phyloP scores from a whole-genome alignment of 2,113 vertebrate genomes.

The Rana temporaria region DNA sequence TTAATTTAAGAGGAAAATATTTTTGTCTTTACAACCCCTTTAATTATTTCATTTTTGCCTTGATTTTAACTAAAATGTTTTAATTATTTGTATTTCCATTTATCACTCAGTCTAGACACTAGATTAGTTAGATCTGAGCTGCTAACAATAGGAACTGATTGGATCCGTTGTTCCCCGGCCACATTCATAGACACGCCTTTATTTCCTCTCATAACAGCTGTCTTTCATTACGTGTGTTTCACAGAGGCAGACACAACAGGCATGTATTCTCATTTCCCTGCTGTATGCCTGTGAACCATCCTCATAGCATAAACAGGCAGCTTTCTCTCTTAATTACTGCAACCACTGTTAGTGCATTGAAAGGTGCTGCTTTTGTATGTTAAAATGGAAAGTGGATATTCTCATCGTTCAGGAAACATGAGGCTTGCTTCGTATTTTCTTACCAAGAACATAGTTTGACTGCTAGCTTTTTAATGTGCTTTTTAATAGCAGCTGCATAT shows the following conservation, averaged over 20 bases:
- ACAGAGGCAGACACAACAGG: slow-evolving; percentile 31
- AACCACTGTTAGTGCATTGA: background rate
- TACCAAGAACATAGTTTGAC: background rate
- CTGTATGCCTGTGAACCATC: slow-evolving; percentile 36
- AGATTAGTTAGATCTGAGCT: background rate
- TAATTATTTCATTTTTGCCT: no score
- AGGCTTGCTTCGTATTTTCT: background rate
- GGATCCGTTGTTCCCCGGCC: slow-evolving; percentile 10
- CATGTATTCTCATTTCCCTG: slow-evolving; percentile 17
- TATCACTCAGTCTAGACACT: background rate
- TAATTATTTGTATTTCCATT: no score
- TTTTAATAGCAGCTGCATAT: no score
- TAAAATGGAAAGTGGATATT: background rate
- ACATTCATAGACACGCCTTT: slow-evolving; percentile 13
- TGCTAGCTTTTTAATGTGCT: background rate
- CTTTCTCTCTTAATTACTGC: slow-evolving; percentile 25
- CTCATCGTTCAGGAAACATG: background rate
- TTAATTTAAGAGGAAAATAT: no score
- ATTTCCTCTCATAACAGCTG: slow-evolving; percentile 44
- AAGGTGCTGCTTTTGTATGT: background rate
- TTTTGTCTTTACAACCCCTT: no score
- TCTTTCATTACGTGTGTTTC: slow-evolving; percentile 35
- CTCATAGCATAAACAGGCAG: slow-evolving; percentile 32
- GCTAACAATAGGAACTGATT: background rate
- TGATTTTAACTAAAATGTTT: no score